Base-by-base conservation (phyloP, 2,113 vertebrate species). In the Epinephelus cyanopodus region DNA sequence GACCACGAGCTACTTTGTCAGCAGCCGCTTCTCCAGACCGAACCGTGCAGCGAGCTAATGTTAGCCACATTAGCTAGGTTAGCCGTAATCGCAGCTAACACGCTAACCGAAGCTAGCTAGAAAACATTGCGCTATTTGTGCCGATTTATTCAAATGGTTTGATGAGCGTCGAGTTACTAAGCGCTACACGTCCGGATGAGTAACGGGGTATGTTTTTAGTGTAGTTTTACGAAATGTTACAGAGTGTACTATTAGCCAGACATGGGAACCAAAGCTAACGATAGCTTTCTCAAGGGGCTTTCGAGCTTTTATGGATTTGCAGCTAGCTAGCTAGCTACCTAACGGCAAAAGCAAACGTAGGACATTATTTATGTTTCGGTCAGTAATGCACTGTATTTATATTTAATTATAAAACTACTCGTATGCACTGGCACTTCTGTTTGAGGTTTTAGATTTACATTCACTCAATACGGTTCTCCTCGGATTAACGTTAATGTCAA, bases 61-160 rank as follows among this genome's bases (percentile, higher is more conserved):
- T 37, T 90, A 87, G 78, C 86, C 3, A 17, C 0, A 17, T 56
- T 84, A 73, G 86, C 81, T 60, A 70, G 5, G 53, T 64, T 92
- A 89, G 89, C 83, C 33, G 25, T 25, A 93, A 81, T 50, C 17
- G 4, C 15, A 18, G 42, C 42, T 45, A 45, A 45, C 61, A 21
- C 4, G 65, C 27, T 68, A 33, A 52, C 29, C 71, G 1, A n/a
- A 48, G 71, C 64, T 37, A 9, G 63, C 11, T 29, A 10, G 72
- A 65, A 39, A 53, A 50, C 19, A 65, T 10, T 33, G 19, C 45
- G 48, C 29, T 57, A 13, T n/a, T 50, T 29, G 45, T 50, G 53
- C 6, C 15, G 13, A 62, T 74, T 81, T 71, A n/a, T 47, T 71
- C 17, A 13, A 50, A 6, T 25, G 2, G 4, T 29, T 29, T 29